Conservation (phyloP, 2,888 invertebrate genomes). For the Eutolmus rufibarbis region DNA sequence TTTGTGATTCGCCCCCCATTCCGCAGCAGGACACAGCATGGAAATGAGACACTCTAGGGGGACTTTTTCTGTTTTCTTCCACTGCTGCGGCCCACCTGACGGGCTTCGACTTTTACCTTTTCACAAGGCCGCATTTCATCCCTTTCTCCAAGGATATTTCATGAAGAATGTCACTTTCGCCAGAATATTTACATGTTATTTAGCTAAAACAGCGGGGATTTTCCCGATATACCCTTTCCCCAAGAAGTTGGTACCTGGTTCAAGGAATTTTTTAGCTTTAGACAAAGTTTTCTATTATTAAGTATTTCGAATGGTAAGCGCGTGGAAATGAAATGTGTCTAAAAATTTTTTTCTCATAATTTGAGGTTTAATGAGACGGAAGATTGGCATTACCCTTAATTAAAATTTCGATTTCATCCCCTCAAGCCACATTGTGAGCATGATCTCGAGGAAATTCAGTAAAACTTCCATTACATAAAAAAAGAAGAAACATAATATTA, state of each 20-base stretch:
- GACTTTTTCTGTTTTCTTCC: neutral
- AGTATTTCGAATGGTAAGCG: neutral
- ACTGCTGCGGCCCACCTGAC: neutral
- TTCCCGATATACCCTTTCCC: neutral
- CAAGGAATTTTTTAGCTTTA: neutral
- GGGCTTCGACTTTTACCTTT: constrained; percentile 7
- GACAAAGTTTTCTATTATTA: neutral
- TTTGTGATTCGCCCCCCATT: neutral
- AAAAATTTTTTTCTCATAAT: neutral
- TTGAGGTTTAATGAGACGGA: neutral
- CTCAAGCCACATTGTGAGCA: neutral
- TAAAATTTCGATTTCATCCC: neutral
- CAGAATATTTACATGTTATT: constrained; percentile 3
- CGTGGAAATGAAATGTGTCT: neutral
- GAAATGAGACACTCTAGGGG: neutral
- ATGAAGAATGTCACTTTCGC: neutral
- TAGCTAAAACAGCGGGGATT: neutral
- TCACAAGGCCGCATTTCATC: neutral
- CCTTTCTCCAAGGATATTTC: neutral
- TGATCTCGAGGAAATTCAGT: neutral
- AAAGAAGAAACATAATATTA: neutral
- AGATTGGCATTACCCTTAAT: neutral
- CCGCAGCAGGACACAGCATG: neutral
- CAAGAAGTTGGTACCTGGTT: neutral
- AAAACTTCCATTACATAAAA: neutral